Evolutionary conservation across 2,888 invertebrate genomes (phyloP), one percentile per base, ranked within the genome.

Genomic region (Poecilobothrus nobilitatus): DNA sequence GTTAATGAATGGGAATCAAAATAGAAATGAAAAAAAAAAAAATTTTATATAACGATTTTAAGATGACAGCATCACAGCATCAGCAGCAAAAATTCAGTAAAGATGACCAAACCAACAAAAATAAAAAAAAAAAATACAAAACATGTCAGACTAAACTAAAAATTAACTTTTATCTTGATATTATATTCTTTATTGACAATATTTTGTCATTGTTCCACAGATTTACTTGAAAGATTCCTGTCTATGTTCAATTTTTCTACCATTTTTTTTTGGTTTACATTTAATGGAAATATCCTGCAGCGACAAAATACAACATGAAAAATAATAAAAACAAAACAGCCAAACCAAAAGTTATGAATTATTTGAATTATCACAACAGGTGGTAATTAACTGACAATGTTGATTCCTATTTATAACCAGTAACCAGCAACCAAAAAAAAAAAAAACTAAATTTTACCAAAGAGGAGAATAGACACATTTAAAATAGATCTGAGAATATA

Each of bases 361-460:
- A 53, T 53, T 53, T n/a, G 53, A 53, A 53, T 53, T 53, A 15
- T 53, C 53, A 53, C 53, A 53, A 53, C 53, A 53, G 53, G 53
- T 53, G 53, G 53, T 53, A 53, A 53, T 53, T 53, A 53, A 53
- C 53, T 53, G 53, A 53, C 15, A 18, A 53, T 53, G 53, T 53
- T 53, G n/a, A 53, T 12, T 53, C 53, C n/a, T 6, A 53, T 53
- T 53, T 18, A 18, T 12, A 37, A 8, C 37, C 8, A 37, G 37
- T 10, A 37, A 37, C 12, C 12, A 37, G 7, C 4, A 37, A 7
- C 2, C 8, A 37, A 10, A 37, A 37, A 37, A 37, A 37, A 37
- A 37, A 37, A 37, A 4, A 37, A 37, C 2, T 37, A 37, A 37
- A 37, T 27, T 2, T 27, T 4, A 4, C 27, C 27, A 27, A 5